Evolutionary conservation across 2,797 vertebrate genomes (phyloP), one percentile per base, ranked within the genome.

Genomic region (Parauchenoglanis punctatus): DNA sequence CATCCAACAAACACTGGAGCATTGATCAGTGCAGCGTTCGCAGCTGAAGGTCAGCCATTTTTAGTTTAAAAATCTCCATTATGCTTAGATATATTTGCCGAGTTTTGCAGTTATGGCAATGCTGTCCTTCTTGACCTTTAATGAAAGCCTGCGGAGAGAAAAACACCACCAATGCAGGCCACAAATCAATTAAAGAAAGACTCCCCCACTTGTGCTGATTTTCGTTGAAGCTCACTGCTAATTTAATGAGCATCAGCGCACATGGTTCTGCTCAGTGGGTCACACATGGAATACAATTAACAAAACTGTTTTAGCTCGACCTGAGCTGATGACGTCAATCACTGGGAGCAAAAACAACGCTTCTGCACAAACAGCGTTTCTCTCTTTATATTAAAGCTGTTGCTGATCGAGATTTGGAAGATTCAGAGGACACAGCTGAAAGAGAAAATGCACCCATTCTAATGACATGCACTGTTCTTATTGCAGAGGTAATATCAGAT

Each of bases 401-500:
- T 58, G 52, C 52, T 56, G 35, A 20, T 58, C 7, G 5, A 25
- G 56, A 61, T 63, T 63, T 40, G 0, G 18, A 59, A 25, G 56
- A 35, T 58, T 54, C 17, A 18, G 18, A 31, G n/a, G 18, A 31
- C 7, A 28, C 4, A 31, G 23, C 54, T 59, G 46, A 65, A 49
- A 63, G 7, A 82, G 35, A 46, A 84, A 89, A 44, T 28, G 73
- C 77, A 85, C 87, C 73, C 52, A 78, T 85, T 88, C 28, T 76
- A 84, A 52, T 17, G 83, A 78, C 61, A 83, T 10, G 4, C 40
- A 28, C 81, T 67, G 25, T 58, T 72, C 63, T 86, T 61, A 49
- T 61, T 72, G n/a, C 77, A 67, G 17, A 77, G 58, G 76, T 87
- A 84, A 87, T 84, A 87, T 78, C 59, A 77, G 81, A 63, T 46